A percentile compares a stretch with the other conserved stretches of the same genome.
These are phyloP conservation scores for Steatornis caripensis DNA, from an alignment of 2,113 vertebrate genomes.

Conservation along the genomic window DNA sequence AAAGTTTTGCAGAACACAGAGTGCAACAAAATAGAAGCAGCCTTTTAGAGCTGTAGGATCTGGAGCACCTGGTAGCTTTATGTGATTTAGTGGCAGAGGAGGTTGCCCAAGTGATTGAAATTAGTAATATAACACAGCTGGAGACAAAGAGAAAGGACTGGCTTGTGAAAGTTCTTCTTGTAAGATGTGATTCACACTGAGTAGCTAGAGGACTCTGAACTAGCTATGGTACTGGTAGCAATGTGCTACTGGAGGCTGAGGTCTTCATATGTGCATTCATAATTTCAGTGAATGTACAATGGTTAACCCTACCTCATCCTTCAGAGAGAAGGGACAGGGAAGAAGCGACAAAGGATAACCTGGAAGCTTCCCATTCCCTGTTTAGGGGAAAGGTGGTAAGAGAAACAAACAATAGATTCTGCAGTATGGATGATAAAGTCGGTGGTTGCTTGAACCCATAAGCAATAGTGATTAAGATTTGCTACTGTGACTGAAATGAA, in stretches of 20 bases:
- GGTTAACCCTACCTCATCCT: not conserved
- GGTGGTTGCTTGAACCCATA: not conserved
- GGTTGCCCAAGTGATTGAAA: not conserved
- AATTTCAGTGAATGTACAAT: not conserved
- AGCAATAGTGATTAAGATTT: not conserved
- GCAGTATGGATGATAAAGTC: not conserved
- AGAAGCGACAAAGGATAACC: not conserved
- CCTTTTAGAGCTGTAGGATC: not conserved
- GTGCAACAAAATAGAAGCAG: not conserved
- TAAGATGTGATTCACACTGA: not conserved
- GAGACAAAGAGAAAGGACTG: not conserved
- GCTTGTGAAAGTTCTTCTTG: not conserved
- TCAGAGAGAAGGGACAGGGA: not conserved
- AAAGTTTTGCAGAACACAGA: not conserved
- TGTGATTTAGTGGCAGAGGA: not conserved
- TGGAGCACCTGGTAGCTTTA: not conserved
- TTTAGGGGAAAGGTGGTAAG: not conserved
- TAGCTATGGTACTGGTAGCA: not conserved
- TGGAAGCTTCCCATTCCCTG: not conserved
- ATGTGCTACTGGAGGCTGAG: not conserved
- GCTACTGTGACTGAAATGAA: not conserved
- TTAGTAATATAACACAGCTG: not conserved
- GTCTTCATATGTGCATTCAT: not conserved
- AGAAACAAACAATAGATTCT: not conserved
- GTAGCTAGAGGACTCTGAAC: not conserved